Conservation (phyloP, 64 coral and sea anemone genomes). For the Pocillopora damicornis region DNA sequence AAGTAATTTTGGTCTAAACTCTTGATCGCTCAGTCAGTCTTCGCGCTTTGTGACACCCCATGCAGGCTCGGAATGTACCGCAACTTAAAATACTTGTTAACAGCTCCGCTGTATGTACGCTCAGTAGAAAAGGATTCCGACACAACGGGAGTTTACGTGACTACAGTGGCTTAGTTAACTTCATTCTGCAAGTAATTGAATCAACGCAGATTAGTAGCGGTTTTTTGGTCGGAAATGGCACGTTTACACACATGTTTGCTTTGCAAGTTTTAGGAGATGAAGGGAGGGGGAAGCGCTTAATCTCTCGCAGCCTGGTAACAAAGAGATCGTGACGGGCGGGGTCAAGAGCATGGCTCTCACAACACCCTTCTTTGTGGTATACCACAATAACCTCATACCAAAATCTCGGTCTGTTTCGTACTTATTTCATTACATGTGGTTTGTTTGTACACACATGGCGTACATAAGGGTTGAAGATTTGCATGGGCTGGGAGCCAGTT, state of each 20-base stretch:
- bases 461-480: background rate
- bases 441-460: background rate
- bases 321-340: background rate
- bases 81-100: slow-evolving; percentile 35
- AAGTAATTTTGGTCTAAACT: slow-evolving; percentile 9
- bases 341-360: background rate
- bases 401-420: background rate
- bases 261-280: background rate
- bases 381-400: background rate
- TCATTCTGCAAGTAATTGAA: slow-evolving; percentile 1
- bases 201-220: slow-evolving; percentile 4
- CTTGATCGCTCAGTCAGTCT: background rate
- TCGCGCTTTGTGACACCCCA: background rate
- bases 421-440: background rate
- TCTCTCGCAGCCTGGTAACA: background rate
- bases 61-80: slow-evolving; percentile 21
- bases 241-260: slow-evolving; percentile 16
- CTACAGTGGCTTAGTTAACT: background rate
- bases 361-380: background rate
- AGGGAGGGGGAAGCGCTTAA: background rate
- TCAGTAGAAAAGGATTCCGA: background rate
- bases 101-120: background rate
- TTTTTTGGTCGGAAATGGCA: slow-evolving; percentile 25
- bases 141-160: slow-evolving; percentile 1
- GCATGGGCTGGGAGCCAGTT: no score